Percentiles rank a stretch among this genome's conserved stretches.
Conservation (phyloP, 2,797 vertebrate species). For the Psittacula echo region DNA sequence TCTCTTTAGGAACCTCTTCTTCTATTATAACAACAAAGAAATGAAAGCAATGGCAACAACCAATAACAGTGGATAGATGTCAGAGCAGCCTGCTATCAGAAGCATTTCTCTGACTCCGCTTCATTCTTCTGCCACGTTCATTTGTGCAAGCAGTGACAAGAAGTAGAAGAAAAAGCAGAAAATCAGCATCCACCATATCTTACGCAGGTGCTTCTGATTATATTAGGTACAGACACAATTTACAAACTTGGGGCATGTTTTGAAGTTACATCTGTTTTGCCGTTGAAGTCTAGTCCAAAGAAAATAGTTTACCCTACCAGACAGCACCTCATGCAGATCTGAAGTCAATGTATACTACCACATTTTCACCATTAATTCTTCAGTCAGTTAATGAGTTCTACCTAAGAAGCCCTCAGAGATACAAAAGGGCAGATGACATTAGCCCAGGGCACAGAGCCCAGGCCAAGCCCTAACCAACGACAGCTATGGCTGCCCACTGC, state of each 20-base stretch:
- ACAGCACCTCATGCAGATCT: background rate
- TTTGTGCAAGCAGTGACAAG: background rate
- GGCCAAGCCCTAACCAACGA: too few relatives aligned
- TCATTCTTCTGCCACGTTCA: background rate
- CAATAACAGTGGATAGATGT: background rate
- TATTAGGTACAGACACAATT: background rate
- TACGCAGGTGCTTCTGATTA: background rate
- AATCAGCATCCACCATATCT: background rate
- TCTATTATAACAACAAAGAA: background rate
- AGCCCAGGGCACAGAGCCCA: fast-evolving
- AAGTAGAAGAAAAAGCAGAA: background rate
- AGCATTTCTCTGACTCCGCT: background rate
- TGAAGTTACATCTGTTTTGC: background rate
- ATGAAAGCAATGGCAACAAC: background rate
- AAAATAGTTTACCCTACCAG: background rate
- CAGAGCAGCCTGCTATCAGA: background rate
- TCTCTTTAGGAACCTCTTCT: background rate
- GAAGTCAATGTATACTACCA: background rate
- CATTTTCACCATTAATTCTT: background rate
- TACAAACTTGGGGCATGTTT: background rate
- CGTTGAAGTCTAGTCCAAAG: too few relatives aligned
- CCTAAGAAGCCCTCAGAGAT: background rate
- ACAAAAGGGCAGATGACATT: too few relatives aligned
- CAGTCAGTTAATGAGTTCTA: background rate
- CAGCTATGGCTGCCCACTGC: background rate